Base-by-base conservation (phyloP, 35 echinoderm and acorn worm genomes). In the Lytechinus pictus region DNA sequence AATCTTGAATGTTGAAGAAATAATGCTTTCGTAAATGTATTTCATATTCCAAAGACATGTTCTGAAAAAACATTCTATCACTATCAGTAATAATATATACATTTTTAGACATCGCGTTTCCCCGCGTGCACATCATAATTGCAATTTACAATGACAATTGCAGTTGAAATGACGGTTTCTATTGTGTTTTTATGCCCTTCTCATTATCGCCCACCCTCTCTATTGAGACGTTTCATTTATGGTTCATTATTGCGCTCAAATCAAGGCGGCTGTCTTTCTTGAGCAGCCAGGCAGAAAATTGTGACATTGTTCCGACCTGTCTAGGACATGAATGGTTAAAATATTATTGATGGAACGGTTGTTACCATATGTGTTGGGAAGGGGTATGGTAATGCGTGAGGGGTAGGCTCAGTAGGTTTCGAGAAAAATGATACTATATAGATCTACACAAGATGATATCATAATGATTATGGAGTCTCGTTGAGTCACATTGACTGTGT, bases 171-270 rank as follows among this genome's bases (percentile, higher is more conserved):
- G 66, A 79, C 66, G 19, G 66, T 24, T 79, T 24, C 66, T 79
- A 79, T 79, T 79, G 66, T 79, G 66, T n/a, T 79, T 79, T 79
- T 79, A 79, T 79, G 66, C 8, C 66, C 66, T 79, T 79, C 66
- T 79, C 66, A 79, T 79, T 79, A 79, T 79, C 66, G 66, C 66
- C 66, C 66, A 79, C 66, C 66, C 66, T 79, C n/a, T 79, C 66
- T 24, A 79, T 79, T 79, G 66, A 79, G n/a, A 5, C 19, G 66
- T 24, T 79, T 79, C 66, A 79, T 79, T 79, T 79, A 79, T 79
- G 66, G 66, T 79, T 79, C 66, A 79, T 79, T 79, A 79, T 79
- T 79, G 66, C 66, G 66, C 66, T 79, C 66, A 79, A 79, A 79
- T 79, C 66, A 79, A 79, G 19, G 66, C 66, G 66, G 66, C 66